Conservation (phyloP, 35 echinoderm and acorn worm species). For the Holothuria glaberrima region DNA sequence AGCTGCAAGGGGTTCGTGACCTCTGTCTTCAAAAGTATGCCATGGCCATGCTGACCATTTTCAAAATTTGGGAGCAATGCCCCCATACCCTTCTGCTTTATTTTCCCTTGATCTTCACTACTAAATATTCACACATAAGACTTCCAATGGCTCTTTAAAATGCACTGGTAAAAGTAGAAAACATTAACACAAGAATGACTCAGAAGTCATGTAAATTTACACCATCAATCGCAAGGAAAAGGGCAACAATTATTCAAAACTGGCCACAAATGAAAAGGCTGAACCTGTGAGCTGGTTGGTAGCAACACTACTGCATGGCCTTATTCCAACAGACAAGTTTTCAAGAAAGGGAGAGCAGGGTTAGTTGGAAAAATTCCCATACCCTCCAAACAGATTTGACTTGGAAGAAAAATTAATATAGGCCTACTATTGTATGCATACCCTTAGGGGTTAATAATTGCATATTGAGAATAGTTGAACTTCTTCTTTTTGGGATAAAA, state of each 20-base stretch:
- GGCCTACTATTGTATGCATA: no score
- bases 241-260: neutral
- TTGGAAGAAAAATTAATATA: no score
- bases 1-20: neutral
- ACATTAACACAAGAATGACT: slow-evolving; percentile 8
- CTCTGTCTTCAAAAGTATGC: slow-evolving; percentile 2
- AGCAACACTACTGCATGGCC: neutral
- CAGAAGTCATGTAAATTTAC: neutral
- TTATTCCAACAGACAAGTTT: neutral
- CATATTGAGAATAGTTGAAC: no score
- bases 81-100: slow-evolving; percentile 1
- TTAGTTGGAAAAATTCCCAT: no score
- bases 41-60: neutral
- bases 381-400: no score
- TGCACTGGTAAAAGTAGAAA: neutral
- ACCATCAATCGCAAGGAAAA: neutral
- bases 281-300: neutral
- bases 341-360: neutral
- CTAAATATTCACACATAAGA: neutral
- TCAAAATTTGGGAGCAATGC: neutral
- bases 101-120: neutral
- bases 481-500: no score
- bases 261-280: neutral
- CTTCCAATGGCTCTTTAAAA: neutral
- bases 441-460: no score